phyloP scores from a whole-genome alignment of 2,113 vertebrate genomes.

The Anoplopoma fimbria region DNA sequence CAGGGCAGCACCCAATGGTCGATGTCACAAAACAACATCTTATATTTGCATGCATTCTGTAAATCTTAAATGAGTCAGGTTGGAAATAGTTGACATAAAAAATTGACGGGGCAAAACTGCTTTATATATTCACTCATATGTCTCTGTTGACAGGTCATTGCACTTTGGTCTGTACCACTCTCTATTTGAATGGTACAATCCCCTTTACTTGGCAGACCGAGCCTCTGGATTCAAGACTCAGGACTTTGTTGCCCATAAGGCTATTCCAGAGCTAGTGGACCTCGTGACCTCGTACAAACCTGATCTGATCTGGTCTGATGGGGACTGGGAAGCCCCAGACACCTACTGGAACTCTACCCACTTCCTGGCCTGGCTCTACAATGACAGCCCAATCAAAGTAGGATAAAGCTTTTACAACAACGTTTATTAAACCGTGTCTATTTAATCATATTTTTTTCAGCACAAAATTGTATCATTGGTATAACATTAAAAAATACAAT shows the following conservation, averaged over 20 bases:
- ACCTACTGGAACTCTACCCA: slow-evolving; percentile 95
- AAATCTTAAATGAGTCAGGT: neutral
- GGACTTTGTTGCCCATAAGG: slow-evolving; percentile 85
- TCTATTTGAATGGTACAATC: slow-evolving; percentile 91
- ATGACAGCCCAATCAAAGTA: slow-evolving; percentile 95
- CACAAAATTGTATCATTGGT: no score
- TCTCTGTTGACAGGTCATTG: slow-evolving; percentile 81
- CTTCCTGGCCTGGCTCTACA: slow-evolving; percentile 97
- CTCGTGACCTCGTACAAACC: slow-evolving; percentile 84
- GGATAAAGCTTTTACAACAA: neutral
- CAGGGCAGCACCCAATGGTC: neutral
- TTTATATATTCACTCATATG: neutral
- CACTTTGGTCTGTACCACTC: slow-evolving; percentile 90
- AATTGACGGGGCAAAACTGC: neutral
- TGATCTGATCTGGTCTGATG: slow-evolving; percentile 97
- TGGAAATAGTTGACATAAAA: neutral
- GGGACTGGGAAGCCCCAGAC: slow-evolving; percentile 94
- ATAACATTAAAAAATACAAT: neutral
- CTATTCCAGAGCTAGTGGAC: slow-evolving; percentile 88
- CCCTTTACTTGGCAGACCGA: slow-evolving; percentile 88
- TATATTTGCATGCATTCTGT: neutral
- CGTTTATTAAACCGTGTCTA: neutral
- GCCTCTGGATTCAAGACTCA: slow-evolving; percentile 86
- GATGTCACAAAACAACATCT: neutral
- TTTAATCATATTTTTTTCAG: neutral